These are phyloP conservation scores for Harpalus rubripes DNA, from an alignment of 2,888 invertebrate genomes.

Conservation along the genomic window DNA sequence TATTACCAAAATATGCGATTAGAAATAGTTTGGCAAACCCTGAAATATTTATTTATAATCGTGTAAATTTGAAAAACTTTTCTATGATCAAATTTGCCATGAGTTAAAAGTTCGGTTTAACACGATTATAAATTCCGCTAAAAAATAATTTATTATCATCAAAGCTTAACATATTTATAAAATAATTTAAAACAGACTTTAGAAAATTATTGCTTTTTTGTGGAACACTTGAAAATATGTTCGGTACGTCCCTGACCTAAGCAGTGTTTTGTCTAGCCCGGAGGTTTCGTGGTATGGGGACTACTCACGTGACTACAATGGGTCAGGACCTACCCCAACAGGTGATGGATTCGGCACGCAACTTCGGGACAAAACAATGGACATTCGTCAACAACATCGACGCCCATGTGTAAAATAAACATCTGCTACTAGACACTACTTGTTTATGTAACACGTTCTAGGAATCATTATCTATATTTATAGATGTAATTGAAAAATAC, in stretches of 20 bases:
- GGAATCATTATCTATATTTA: neutral
- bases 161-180: too few species aligned
- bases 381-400: neutral
- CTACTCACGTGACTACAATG: conserved; percentile 41
- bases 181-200: too few species aligned
- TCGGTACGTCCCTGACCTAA: conserved; percentile 3
- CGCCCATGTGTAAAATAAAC: conserved; percentile 19
- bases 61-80: too few species aligned
- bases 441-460: neutral
- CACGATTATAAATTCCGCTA: too few species aligned
- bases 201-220: neutral
- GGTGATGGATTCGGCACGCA: conserved; percentile 54
- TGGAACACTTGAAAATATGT: neutral
- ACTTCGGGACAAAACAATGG: neutral
- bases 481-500: neutral
- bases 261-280: conserved; percentile 42
- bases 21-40: too few species aligned
- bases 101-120: too few species aligned
- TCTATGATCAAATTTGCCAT: too few species aligned
- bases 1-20: too few species aligned
- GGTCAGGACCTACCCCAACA: conserved; percentile 60
- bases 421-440: neutral
- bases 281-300: neutral
- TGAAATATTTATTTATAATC: too few species aligned
- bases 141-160: too few species aligned